phyloP scores from a whole-genome alignment of 2,113 vertebrate genomes.

The Periophthalmodon schlosseri region DNA sequence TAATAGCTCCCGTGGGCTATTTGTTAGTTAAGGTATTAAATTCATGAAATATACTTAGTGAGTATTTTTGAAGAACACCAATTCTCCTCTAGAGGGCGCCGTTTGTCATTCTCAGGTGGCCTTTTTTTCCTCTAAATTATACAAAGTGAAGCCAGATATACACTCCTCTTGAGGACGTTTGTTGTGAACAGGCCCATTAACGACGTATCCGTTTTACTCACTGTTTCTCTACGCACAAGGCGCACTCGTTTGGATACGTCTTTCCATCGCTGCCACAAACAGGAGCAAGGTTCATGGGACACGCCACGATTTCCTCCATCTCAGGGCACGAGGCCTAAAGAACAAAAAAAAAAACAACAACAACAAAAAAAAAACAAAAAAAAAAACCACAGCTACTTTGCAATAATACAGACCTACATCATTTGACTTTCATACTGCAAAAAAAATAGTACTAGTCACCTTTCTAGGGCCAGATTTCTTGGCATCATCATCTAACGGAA shows the following conservation, averaged over 20 bases:
- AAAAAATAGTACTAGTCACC: conserved; percentile 30
- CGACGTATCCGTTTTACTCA: conserved; percentile 62
- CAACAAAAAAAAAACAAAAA: no score
- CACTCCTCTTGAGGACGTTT: background rate
- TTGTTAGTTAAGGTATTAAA: background rate
- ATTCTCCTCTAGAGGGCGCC: conserved; percentile 14
- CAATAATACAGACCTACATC: background rate
- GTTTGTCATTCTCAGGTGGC: background rate
- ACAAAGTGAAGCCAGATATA: no score
- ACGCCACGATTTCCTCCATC: conserved; percentile 50
- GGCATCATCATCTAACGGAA: conserved; percentile 52
- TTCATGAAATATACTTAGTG: background rate
- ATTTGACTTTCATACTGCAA: background rate
- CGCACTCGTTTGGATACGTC: conserved; percentile 83
- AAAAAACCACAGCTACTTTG: background rate
- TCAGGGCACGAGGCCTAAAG: conserved; percentile 64
- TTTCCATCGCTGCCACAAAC: conserved; percentile 81
- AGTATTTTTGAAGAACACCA: background rate
- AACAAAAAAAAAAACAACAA: background rate
- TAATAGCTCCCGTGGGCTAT: no score
- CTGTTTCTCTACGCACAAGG: conserved; percentile 77
- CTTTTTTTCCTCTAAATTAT: background rate
- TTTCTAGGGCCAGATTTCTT: conserved; percentile 38
- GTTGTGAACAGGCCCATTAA: no score
- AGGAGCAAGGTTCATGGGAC: conserved; percentile 76